Percentiles rank a stretch among this genome's conserved stretches.
These are phyloP conservation scores for Bombus sibiricus DNA, from an alignment of 1,140 invertebrate species.

Conservation along the genomic window DNA sequence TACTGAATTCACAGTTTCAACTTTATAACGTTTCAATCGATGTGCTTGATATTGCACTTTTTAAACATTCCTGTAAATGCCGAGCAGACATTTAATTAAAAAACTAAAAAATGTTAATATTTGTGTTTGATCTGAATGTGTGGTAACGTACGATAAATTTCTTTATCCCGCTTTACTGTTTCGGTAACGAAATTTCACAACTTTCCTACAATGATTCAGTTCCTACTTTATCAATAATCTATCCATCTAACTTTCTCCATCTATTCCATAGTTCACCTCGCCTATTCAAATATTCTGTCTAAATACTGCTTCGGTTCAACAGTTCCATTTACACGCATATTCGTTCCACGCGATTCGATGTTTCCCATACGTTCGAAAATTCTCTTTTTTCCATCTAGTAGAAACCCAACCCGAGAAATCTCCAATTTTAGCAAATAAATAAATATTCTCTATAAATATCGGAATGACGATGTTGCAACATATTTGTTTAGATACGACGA, in stretches of 20 bases:
- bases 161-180: no score
- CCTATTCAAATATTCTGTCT: not conserved
- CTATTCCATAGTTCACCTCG: no score
- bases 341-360: not conserved
- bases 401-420: not conserved
- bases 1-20: not conserved
- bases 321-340: not conserved
- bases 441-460: not conserved
- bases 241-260: not conserved
- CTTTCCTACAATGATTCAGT: not conserved
- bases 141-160: not conserved
- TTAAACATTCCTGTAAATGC: not conserved
- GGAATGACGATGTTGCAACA: not conserved
- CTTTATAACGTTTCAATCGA: not conserved
- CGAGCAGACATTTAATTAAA: not conserved
- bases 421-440: not conserved
- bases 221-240: conserved; percentile 8
- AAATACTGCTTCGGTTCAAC: not conserved
- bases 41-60: not conserved
- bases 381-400: not conserved
- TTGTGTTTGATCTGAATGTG: not conserved
- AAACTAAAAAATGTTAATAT: not conserved
- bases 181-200: not conserved
- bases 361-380: not conserved
- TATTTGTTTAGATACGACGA: not conserved